phyloP scores from a whole-genome alignment of 2,888 invertebrate species.

The Atethmia centrago region DNA sequence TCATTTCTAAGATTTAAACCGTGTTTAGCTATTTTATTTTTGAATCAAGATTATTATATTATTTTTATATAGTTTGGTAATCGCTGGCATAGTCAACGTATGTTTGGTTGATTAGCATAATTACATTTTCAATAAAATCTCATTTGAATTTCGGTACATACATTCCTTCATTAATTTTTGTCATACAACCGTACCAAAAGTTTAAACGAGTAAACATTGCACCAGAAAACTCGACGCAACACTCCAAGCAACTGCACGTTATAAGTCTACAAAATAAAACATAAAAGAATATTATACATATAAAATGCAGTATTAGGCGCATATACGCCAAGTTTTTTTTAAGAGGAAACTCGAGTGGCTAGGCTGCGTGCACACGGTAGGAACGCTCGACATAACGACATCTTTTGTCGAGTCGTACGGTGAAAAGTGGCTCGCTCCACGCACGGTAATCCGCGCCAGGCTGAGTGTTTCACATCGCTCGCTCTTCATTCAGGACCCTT shows the following conservation, averaged over 20 bases:
- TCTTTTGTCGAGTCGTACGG: constrained; percentile 79
- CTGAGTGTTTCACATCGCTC: constrained; percentile 81
- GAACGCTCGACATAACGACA: constrained; percentile 78
- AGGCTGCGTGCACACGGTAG: constrained; percentile 64
- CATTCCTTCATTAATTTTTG: not conserved
- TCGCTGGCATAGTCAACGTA: no score
- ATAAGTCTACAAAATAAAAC: constrained; percentile 46
- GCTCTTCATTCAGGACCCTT: constrained; percentile 82
- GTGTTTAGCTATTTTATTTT: no score
- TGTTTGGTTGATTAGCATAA: no score
- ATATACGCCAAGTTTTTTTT: constrained; percentile 67
- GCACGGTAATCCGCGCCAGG: constrained; percentile 78
- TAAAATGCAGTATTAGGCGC: constrained; percentile 59
- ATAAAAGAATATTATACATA: constrained; percentile 42
- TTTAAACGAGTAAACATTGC: constrained; percentile 42
- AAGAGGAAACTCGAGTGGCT: constrained; percentile 67
- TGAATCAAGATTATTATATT: no score
- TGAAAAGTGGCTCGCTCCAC: constrained; percentile 69
- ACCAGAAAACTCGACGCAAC: constrained; percentile 34
- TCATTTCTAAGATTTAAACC: no score
- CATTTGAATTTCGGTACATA: not conserved
- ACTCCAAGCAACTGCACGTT: constrained; percentile 37
- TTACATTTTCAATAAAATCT: not conserved
- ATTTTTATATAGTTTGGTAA: no score
- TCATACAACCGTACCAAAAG: constrained; percentile 2